A percentile compares a stretch with the other conserved stretches of the same genome.
These are phyloP conservation scores for Syngnathus rostellatus DNA, from an alignment of 2,797 vertebrate species.

Conservation along the genomic window DNA sequence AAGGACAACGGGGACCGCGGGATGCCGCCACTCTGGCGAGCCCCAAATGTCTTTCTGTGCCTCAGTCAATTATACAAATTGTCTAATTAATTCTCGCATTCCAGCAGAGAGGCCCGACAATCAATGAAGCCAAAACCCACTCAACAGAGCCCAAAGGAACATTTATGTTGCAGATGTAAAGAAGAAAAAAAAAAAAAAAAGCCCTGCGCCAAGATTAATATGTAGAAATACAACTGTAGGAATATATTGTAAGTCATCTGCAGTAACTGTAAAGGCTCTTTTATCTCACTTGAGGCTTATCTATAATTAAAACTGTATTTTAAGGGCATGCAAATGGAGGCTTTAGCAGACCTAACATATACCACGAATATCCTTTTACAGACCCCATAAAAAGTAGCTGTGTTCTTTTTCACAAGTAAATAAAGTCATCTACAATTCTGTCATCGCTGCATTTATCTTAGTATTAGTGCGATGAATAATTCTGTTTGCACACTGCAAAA, in stretches of 20 bases:
- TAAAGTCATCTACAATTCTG: conserved; percentile 67
- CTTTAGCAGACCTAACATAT: conserved; percentile 61
- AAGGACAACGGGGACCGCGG: conserved; percentile 70
- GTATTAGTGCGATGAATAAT: conserved; percentile 68
- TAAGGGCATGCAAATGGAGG: conserved; percentile 62
- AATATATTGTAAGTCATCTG: conserved; percentile 26
- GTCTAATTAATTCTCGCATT: conserved; percentile 69
- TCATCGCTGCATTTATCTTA: conserved; percentile 63
- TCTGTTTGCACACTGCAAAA: conserved; percentile 60
- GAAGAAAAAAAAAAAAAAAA: conserved; percentile 13
- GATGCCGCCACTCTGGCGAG: conserved; percentile 51
- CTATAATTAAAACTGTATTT: conserved; percentile 69
- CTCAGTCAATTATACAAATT: conserved; percentile 66
- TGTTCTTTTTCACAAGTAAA: conserved; percentile 62
- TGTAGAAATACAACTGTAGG: conserved; percentile 32
- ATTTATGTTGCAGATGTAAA: neutral
- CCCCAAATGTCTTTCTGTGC: conserved; percentile 44
- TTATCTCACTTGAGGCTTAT: conserved; percentile 60
- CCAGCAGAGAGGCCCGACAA: conserved; percentile 41
- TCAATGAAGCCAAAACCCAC: conserved; percentile 42
- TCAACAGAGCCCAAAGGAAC: conserved; percentile 11
- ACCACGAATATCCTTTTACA: conserved; percentile 39
- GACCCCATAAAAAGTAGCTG: conserved; percentile 38
- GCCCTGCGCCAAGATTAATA: conserved; percentile 28
- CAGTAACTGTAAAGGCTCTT: conserved; percentile 21